Evolutionary conservation across 2,888 invertebrate genomes (phyloP).

Genomic region (Lepetodrilus schrolli): DNA sequence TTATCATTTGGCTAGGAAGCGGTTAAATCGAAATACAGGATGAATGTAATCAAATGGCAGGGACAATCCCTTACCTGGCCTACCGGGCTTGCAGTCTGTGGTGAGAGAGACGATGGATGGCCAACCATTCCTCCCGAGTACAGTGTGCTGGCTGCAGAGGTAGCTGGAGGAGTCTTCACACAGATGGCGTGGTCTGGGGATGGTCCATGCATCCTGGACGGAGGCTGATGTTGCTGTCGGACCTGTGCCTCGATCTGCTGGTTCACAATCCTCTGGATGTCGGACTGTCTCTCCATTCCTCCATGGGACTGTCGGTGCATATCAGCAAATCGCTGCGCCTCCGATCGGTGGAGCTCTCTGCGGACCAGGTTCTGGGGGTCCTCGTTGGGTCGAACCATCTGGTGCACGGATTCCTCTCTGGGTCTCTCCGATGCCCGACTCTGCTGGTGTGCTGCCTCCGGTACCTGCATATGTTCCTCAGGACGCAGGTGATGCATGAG

Average conservation of each 20-base stretch:
- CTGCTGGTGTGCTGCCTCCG: slow-evolving; percentile 36
- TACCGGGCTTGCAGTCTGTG: slow-evolving; percentile 57
- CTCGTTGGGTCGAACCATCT: not conserved
- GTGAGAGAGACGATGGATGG: slow-evolving; percentile 51
- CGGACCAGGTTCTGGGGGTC: not conserved
- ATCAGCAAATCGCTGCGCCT: not conserved
- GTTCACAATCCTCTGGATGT: slow-evolving; percentile 24
- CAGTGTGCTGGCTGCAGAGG: slow-evolving; percentile 43
- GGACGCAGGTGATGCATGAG: slow-evolving; percentile 6
- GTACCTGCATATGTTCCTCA: slow-evolving; percentile 33
- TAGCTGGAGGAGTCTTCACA: slow-evolving; percentile 44
- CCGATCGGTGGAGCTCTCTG: not conserved
- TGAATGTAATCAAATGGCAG: no score
- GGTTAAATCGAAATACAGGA: no score
- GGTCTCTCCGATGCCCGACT: slow-evolving; percentile 28
- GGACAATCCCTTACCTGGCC: slow-evolving; percentile 59
- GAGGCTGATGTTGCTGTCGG: slow-evolving; percentile 38
- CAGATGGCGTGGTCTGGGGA: slow-evolving; percentile 39
- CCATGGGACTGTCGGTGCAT: not conserved
- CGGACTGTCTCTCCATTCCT: not conserved
- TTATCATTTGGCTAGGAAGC: no score
- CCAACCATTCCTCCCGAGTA: slow-evolving; percentile 58
- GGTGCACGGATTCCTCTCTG: slow-evolving; percentile 24
- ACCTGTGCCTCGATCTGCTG: not conserved
- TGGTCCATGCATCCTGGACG: slow-evolving; percentile 40